Conservation (phyloP, 2,888 invertebrate species). For the Amblyjoppa fuscipennis region DNA sequence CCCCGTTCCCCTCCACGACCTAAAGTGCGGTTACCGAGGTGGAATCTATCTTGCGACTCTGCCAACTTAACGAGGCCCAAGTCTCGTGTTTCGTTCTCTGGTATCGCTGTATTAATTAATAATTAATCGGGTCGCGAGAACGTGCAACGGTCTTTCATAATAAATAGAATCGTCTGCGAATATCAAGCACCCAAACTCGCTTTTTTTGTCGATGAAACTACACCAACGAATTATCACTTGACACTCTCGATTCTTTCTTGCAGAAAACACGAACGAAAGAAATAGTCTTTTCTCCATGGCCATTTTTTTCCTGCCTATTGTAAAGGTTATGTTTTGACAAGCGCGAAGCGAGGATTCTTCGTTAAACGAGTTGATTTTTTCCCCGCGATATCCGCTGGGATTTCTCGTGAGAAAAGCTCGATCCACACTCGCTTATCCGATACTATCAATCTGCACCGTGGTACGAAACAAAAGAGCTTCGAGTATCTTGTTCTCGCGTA, state of each 20-base stretch:
- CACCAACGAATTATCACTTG: background rate
- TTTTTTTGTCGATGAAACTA: background rate
- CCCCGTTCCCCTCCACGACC: slow-evolving; percentile 13
- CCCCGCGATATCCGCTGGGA: background rate
- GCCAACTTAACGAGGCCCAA: slow-evolving; percentile 56
- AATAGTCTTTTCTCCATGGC: background rate
- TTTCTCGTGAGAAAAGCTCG: background rate
- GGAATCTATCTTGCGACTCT: slow-evolving; percentile 49
- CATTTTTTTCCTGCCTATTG: background rate
- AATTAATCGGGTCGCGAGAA: slow-evolving; percentile 50
- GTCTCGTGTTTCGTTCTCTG: slow-evolving; percentile 46
- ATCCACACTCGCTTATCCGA: background rate
- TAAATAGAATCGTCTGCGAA: slow-evolving; percentile 5
- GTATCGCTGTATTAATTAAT: slow-evolving; percentile 55
- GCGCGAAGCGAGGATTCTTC: background rate
- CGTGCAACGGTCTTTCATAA: slow-evolving; percentile 31
- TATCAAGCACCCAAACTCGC: background rate
- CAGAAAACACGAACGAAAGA: background rate
- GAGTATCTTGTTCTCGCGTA: background rate
- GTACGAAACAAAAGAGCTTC: slow-evolving; percentile 10
- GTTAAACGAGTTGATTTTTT: background rate
- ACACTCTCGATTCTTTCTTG: background rate
- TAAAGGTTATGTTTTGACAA: background rate
- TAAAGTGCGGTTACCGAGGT: slow-evolving; percentile 57
- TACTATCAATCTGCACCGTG: background rate